Evolutionary conservation across 2,797 vertebrate genomes (phyloP), one percentile per base, ranked within the genome.

Genomic region (Tragopan temminckii): DNA sequence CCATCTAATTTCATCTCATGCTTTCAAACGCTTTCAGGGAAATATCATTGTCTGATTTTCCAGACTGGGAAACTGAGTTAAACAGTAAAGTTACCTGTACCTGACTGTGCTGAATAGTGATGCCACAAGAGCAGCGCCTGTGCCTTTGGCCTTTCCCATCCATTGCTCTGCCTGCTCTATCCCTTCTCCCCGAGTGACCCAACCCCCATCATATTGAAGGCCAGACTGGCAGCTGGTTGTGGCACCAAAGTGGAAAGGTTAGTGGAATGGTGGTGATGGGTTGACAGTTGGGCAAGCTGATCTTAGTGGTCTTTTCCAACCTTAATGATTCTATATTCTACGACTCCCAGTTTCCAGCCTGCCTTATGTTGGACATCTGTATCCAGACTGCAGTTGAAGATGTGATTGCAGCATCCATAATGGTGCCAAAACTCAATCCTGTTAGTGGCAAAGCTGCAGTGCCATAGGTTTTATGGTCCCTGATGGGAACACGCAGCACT

Each of bases 401-500:
- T 0, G 0, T 86, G 86, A 45, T 69, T 90, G 63, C 1, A 0
- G 16, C 46, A 80, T 74, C 75, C 43, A 4, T 21, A 74, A 67
- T 0, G 0, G 38, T 79, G 68, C 78, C 84, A 90, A 85, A 74
- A 46, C 58, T 40, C 70, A 35, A 38, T 38, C 52, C 70, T 61
- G 61, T 61, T 45, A 77, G 64, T 64, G 90, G 53, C 63, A 92
- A 83, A 62, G 25, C 76, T 66, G n/a, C 75, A 61, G 43, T 88
- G 57, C 31, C 68, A 64, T 23, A 79, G 88, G 29, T 80, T 90
- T 94, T 84, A 74, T 87, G 77, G 67, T 38, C 58, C 64, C 43
- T n/a, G 4, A 24, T 64, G 70, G 74, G 61, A 84, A 6, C n/a
- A 71, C 77, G 61, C 80, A 79, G 61, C 57, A 31, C 61, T 62